A percentile compares a stretch with the other conserved stretches of the same genome.
Conservation (phyloP, 1,140 invertebrate species). For the silkworm (Bombyx mori) region DNA sequence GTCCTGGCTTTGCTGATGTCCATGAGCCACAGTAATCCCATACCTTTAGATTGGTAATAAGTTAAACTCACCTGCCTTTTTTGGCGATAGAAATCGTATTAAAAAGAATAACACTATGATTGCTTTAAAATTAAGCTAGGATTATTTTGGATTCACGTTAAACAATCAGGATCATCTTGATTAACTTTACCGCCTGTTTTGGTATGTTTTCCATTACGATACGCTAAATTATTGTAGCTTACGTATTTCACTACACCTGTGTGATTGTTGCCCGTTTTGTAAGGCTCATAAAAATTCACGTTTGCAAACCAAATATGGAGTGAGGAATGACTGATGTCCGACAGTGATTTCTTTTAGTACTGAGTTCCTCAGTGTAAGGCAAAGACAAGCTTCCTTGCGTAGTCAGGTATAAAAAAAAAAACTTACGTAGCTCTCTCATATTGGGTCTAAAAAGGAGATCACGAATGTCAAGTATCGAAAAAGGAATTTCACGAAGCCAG, state of each 20-base stretch:
- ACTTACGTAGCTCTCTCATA: neutral
- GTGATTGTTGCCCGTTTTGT: slow-evolving; percentile 36
- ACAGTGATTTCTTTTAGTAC: slow-evolving; percentile 61
- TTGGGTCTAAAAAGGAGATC: too few species aligned
- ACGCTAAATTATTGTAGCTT: slow-evolving; percentile 6
- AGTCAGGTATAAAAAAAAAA: slow-evolving; percentile 47
- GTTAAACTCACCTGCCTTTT: too few species aligned
- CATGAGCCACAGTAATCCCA: too few species aligned
- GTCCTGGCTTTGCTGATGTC: too few species aligned
- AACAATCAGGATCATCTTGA: too few species aligned
- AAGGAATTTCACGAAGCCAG: too few species aligned
- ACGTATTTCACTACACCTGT: slow-evolving; percentile 23
- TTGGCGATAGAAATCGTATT: too few species aligned
- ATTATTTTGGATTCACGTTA: too few species aligned
- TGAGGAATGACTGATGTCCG: slow-evolving; percentile 34
- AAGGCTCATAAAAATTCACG: slow-evolving; percentile 32
- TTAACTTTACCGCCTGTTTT: neutral
- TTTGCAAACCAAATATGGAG: slow-evolving; percentile 47
- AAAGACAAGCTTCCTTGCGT: slow-evolving; percentile 53
- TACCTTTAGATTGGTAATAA: too few species aligned
- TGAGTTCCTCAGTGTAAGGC: slow-evolving; percentile 38
- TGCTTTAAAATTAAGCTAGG: too few species aligned
- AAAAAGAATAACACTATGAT: too few species aligned
- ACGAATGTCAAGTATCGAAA: too few species aligned
- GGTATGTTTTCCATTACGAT: slow-evolving; percentile 16